Percentiles rank a stretch among this genome's conserved stretches.
phyloP scores from a whole-genome alignment of 1,140 invertebrate genomes.

The Drosophila bipectinata region DNA sequence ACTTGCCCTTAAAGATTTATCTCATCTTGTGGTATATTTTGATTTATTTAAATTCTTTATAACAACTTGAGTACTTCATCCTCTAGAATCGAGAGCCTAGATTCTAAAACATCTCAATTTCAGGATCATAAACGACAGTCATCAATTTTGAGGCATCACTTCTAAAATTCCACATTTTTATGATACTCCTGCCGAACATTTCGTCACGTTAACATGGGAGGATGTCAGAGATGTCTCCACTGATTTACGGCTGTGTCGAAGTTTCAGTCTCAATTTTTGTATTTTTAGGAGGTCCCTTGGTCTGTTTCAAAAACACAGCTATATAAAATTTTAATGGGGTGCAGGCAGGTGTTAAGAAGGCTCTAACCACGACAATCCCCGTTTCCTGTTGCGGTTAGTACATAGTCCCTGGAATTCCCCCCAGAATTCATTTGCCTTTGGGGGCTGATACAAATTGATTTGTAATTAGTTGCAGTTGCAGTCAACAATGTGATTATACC shows the following conservation, averaged over 20 bases:
- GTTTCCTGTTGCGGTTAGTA: slow-evolving; percentile 56
- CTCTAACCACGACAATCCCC: slow-evolving; percentile 19
- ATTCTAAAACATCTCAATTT: slow-evolving; percentile 27
- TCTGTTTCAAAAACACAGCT: slow-evolving; percentile 40
- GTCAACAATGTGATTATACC: slow-evolving; percentile 74
- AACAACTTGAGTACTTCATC: slow-evolving; percentile 2
- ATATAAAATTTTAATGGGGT: slow-evolving; percentile 58
- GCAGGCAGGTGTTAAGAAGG: slow-evolving; percentile 62
- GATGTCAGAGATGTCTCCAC: slow-evolving; percentile 32
- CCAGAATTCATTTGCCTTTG: slow-evolving; percentile 29
- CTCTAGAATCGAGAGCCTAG: slow-evolving; percentile 1
- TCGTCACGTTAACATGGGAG: slow-evolving; percentile 36
- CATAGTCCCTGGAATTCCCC: slow-evolving; percentile 7
- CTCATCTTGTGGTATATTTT: background rate
- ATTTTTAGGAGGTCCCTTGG: slow-evolving; percentile 28
- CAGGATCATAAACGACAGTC: slow-evolving; percentile 37
- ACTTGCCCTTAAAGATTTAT: too few species aligned
- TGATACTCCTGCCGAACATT: slow-evolving; percentile 35
- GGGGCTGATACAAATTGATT: slow-evolving; percentile 75
- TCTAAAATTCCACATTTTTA: slow-evolving; percentile 31
- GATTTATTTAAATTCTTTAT: background rate
- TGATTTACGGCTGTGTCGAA: slow-evolving; percentile 56
- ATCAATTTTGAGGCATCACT: slow-evolving; percentile 46
- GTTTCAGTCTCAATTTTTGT: slow-evolving; percentile 9
- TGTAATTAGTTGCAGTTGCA: slow-evolving; percentile 81